phyloP scores from a whole-genome alignment of 2,888 invertebrate species.

The Oligia fasciuncula region DNA sequence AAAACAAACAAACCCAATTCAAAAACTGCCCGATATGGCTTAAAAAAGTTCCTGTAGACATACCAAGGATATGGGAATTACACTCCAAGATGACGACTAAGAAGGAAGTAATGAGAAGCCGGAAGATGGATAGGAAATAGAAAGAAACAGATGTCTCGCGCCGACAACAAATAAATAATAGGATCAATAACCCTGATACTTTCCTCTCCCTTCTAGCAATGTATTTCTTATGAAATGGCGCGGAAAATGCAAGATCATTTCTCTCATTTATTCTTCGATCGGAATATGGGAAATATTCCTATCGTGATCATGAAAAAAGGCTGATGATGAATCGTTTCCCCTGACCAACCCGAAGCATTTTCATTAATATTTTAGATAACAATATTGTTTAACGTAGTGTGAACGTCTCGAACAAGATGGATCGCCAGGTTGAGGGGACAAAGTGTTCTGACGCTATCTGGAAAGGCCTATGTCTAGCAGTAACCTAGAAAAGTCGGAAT shows the following conservation, averaged over 20 bases:
- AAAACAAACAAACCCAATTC: background rate
- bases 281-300: conserved; percentile 29
- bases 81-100: background rate
- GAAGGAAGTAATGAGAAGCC: background rate
- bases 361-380: conserved; percentile 55
- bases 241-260: conserved; percentile 13
- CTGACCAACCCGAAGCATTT: background rate
- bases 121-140: background rate
- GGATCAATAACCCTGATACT: conserved; percentile 3
- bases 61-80: background rate
- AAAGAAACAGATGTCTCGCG: background rate
- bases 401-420: conserved; percentile 36
- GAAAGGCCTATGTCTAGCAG: background rate
- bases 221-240: conserved; percentile 36
- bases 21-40: background rate
- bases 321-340: conserved; percentile 46
- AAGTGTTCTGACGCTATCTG: background rate
- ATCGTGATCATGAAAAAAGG: conserved; percentile 28
- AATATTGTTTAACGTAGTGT: conserved; percentile 54
- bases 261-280: conserved; percentile 25
- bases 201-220: conserved; percentile 35
- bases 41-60: background rate
- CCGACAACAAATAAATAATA: background rate
- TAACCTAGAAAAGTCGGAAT: background rate
- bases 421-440: conserved; percentile 13